A percentile compares a stretch with the other conserved stretches of the same genome.
Evolutionary conservation across 2,113 vertebrate species (phyloP).

Genomic region (Pseudopipra pipra): DNA sequence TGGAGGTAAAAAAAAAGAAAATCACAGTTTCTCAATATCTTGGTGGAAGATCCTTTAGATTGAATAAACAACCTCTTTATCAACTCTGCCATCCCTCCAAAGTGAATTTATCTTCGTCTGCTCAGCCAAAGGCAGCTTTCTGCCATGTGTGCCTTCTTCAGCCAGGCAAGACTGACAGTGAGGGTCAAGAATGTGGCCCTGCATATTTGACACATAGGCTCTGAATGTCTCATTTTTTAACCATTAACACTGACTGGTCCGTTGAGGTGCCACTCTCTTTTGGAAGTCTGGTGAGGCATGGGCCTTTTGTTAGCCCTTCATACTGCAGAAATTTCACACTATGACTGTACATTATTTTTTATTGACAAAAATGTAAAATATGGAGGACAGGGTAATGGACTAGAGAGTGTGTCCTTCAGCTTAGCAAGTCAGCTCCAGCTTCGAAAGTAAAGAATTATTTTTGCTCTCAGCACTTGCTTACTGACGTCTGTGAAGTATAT

Average conservation of each 20-base stretch:
- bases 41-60: background rate
- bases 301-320: slow-evolving; percentile 10
- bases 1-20: background rate
- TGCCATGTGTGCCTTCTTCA: background rate
- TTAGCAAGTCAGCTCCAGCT: background rate
- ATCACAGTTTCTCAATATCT: background rate
- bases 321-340: slow-evolving; percentile 2
- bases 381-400: background rate
- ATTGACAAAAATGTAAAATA: slow-evolving; percentile 56
- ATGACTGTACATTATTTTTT: background rate
- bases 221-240: slow-evolving; percentile 18
- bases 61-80: background rate
- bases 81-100: background rate
- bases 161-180: background rate
- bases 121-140: background rate
- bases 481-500: background rate
- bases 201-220: slow-evolving; percentile 27
- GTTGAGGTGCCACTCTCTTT: background rate
- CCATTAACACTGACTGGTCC: background rate
- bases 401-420: background rate
- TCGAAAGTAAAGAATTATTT: background rate
- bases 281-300: slow-evolving; percentile 13
- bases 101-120: background rate
- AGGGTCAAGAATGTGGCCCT: slow-evolving; percentile 8
- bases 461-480: background rate